phyloP scores from a whole-genome alignment of 1,140 invertebrate species.

The Tenebrio molitor region DNA sequence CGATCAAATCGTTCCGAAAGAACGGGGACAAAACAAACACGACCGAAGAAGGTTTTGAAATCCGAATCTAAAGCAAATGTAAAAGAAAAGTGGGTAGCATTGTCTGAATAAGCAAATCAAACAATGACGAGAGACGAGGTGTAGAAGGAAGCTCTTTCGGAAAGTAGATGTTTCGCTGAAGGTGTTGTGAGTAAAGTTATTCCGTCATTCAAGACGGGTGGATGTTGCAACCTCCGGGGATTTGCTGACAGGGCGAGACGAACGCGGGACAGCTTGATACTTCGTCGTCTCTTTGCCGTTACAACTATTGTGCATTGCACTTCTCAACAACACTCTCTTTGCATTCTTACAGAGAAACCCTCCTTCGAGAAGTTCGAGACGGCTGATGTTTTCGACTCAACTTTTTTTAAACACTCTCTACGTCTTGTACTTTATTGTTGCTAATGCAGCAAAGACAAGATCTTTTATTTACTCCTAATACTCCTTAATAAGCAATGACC shows the following conservation, averaged over 20 bases:
- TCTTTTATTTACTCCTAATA: too few species aligned
- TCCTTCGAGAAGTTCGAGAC: too few species aligned
- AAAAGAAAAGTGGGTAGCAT: slow-evolving; percentile 36
- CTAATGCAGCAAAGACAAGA: too few species aligned
- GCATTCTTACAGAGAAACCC: slow-evolving; percentile 20
- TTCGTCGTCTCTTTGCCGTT: slow-evolving; percentile 34
- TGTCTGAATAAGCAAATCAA: slow-evolving; percentile 52
- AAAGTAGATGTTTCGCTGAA: slow-evolving; percentile 52
- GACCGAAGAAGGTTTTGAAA: slow-evolving; percentile 1
- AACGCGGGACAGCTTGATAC: slow-evolving; percentile 57
- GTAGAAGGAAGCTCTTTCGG: slow-evolving; percentile 52
- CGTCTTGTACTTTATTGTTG: too few species aligned
- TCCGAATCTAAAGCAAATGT: slow-evolving; percentile 25
- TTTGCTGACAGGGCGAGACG: slow-evolving; percentile 55
- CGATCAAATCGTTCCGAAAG: slow-evolving; percentile 44
- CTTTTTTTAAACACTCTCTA: too few species aligned
- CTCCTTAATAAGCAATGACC: too few species aligned
- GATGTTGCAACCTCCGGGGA: slow-evolving; percentile 55
- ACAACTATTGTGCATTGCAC: slow-evolving; percentile 44
- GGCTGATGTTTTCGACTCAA: too few species aligned
- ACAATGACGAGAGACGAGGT: slow-evolving; percentile 43
- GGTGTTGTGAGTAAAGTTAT: slow-evolving; percentile 57
- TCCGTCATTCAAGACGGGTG: slow-evolving; percentile 58
- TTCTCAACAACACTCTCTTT: slow-evolving; percentile 32
- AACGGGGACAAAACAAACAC: slow-evolving; percentile 26